Evolutionary conservation across 2,113 vertebrate species (phyloP).

Genomic region (Cairina moschata): DNA sequence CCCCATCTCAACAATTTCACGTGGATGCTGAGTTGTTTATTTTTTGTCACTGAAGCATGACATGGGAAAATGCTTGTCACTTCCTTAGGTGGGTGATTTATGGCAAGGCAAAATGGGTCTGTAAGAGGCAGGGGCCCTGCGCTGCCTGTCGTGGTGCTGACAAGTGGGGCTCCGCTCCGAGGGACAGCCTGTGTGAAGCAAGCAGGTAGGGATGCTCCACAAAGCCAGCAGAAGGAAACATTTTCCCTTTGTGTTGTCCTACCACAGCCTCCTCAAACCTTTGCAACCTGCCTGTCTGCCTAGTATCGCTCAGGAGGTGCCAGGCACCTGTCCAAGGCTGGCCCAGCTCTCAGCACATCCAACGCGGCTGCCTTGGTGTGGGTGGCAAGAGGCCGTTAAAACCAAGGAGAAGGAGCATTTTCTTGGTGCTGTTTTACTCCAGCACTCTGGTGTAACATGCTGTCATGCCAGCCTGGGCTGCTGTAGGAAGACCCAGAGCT

Average conservation of each 20-base stretch:
- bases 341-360: not conserved
- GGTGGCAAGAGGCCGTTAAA: not conserved
- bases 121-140: not conserved
- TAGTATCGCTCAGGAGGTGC: accelerated
- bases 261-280: not conserved
- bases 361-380: not conserved
- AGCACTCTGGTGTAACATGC: not conserved
- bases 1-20: not conserved
- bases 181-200: accelerated
- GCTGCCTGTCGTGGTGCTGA: accelerated
- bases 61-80: not conserved
- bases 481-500: accelerated
- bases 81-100: not conserved
- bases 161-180: accelerated
- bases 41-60: not conserved
- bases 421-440: not conserved
- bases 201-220: not conserved
- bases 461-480: too few relatives aligned
- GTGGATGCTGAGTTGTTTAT: not conserved
- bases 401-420: not conserved
- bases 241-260: not conserved
- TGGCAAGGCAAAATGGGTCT: accelerated
- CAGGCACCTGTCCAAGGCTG: not conserved
- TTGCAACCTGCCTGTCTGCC: not conserved
- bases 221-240: accelerated